Evolutionary conservation across 2,797 vertebrate genomes (phyloP).

Genomic region (Megalops cyprinoides): DNA sequence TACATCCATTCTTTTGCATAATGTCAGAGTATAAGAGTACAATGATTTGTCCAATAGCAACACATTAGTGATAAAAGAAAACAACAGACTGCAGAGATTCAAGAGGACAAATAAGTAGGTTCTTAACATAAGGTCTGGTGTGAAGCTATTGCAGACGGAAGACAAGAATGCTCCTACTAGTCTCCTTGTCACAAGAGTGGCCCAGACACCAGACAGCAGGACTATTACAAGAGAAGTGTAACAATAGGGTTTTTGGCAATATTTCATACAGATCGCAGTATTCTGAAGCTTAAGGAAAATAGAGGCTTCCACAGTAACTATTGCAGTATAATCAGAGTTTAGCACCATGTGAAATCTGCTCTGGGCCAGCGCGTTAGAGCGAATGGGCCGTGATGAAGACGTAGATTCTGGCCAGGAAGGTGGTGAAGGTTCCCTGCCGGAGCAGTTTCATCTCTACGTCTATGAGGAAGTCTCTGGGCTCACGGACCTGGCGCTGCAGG

Average conservation of each 20-base stretch:
- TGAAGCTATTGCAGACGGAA: conserved; percentile 7
- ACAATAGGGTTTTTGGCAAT: conserved; percentile 36
- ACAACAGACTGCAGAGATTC: conserved; percentile 38
- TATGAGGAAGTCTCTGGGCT: conserved; percentile 86
- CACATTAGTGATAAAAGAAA: conserved; percentile 34
- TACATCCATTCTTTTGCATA: conserved; percentile 49
- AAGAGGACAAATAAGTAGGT: conserved; percentile 39
- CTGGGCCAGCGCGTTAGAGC: conserved; percentile 68
- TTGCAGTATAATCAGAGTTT: conserved; percentile 42
- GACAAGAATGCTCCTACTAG: neutral
- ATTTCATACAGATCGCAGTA: conserved; percentile 33
- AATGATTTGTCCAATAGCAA: conserved; percentile 31
- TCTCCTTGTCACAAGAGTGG: conserved; percentile 17
- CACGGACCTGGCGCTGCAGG: conserved; percentile 81
- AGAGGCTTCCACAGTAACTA: conserved; percentile 51
- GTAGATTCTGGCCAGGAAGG: conserved; percentile 84
- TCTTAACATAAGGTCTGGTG: conserved; percentile 41
- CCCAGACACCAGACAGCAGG: conserved; percentile 19
- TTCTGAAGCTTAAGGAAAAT: conserved; percentile 43
- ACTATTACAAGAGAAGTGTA: conserved; percentile 20
- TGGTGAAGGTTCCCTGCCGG: conserved; percentile 85
- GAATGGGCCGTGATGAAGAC: conserved; percentile 89
- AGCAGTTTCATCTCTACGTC: conserved; percentile 96
- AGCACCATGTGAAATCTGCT: conserved; percentile 67
- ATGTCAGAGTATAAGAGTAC: conserved; percentile 42